A percentile compares a stretch with the other conserved stretches of the same genome.
These are phyloP conservation scores for Tiliqua scincoides DNA, from an alignment of 2,113 vertebrate genomes.

Conservation along the genomic window DNA sequence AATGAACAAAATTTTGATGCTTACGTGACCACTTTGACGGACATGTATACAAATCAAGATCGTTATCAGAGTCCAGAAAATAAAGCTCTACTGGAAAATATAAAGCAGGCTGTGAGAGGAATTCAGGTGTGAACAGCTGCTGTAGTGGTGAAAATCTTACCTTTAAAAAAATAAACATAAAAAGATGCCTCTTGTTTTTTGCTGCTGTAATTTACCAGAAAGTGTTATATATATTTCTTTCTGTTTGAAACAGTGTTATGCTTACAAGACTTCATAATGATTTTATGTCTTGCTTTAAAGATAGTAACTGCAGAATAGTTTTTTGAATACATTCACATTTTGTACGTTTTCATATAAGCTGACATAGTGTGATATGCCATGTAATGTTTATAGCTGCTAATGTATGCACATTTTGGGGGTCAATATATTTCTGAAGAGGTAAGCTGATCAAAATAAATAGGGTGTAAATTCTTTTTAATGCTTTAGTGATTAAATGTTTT, in stretches of 20 bases:
- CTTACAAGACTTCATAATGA: slow-evolving; percentile 88
- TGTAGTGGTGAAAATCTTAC: slow-evolving; percentile 78
- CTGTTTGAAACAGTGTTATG: slow-evolving; percentile 90
- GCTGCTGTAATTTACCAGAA: slow-evolving; percentile 90
- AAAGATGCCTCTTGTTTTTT: slow-evolving; percentile 85
- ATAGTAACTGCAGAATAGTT: slow-evolving; percentile 92
- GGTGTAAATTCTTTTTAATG: slow-evolving; percentile 92
- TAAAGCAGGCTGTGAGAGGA: slow-evolving; percentile 99
- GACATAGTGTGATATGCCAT: slow-evolving; percentile 91
- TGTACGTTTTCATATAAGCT: slow-evolving; percentile 99
- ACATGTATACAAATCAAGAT: slow-evolving; percentile 98
- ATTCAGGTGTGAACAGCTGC: slow-evolving; percentile 93
- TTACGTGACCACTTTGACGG: slow-evolving; percentile 98
- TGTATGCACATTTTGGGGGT: slow-evolving; percentile 95
- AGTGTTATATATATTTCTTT: slow-evolving; percentile 93
- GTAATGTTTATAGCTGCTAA: slow-evolving; percentile 97
- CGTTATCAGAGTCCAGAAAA: slow-evolving; percentile 99
- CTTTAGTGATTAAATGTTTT: slow-evolving; percentile 90
- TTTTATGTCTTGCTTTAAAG: slow-evolving; percentile 93
- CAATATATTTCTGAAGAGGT: slow-evolving; percentile 97
- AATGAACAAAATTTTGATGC: slow-evolving; percentile 99
- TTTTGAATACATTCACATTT: slow-evolving; percentile 98
- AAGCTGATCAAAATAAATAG: slow-evolving; percentile 86
- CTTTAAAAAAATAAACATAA: slow-evolving; percentile 71
- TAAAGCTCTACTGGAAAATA: slow-evolving; percentile 98